A percentile compares a stretch with the other conserved stretches of the same genome.
These are phyloP conservation scores for Aptenodytes patagonicus DNA, from an alignment of 2,113 vertebrate genomes.

Conservation along the genomic window DNA sequence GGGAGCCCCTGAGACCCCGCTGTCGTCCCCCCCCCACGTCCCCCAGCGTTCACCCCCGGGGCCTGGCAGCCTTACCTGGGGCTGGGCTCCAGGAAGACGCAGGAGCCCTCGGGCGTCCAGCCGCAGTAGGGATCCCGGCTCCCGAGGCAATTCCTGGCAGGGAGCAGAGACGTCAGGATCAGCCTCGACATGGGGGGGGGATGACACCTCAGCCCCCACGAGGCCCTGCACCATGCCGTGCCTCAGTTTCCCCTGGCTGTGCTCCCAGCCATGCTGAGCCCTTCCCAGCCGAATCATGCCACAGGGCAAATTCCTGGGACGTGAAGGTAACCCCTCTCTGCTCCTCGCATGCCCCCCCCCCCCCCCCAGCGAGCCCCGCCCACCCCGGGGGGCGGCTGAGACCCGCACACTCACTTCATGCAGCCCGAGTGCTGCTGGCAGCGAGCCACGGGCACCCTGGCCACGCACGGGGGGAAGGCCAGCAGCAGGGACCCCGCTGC, in stretches of 20 bases:
- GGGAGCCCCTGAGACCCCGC: background rate
- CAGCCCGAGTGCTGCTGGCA: too few relatives aligned
- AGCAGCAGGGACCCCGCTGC: too few relatives aligned
- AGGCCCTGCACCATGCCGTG: rapidly evolving
- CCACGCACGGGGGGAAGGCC: too few relatives aligned
- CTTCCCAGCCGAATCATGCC: rapidly evolving
- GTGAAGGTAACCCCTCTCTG: background rate
- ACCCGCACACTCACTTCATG: too few relatives aligned
- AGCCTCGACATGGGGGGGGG: rapidly evolving
- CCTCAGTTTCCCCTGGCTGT: background rate
- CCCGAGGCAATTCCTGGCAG: slow-evolving; percentile 86
- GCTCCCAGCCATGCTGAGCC: background rate
- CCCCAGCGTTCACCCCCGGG: too few relatives aligned
- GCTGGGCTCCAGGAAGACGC: slow-evolving; percentile 85
- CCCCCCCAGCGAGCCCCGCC: too few relatives aligned
- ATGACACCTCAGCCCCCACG: rapidly evolving
- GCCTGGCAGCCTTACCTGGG: slow-evolving; percentile 77
- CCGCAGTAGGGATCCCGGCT: slow-evolving; percentile 94
- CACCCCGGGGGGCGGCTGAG: too few relatives aligned
- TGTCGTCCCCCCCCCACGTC: rapidly evolving
- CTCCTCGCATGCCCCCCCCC: too few relatives aligned
- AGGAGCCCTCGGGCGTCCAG: slow-evolving; percentile 89
- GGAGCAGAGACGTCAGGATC: background rate
- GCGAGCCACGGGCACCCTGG: too few relatives aligned
- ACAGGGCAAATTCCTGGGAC: background rate